A percentile compares a stretch with the other conserved stretches of the same genome.
Evolutionary conservation across 2,888 invertebrate genomes (phyloP).

Genomic region (Perdita meconis): DNA sequence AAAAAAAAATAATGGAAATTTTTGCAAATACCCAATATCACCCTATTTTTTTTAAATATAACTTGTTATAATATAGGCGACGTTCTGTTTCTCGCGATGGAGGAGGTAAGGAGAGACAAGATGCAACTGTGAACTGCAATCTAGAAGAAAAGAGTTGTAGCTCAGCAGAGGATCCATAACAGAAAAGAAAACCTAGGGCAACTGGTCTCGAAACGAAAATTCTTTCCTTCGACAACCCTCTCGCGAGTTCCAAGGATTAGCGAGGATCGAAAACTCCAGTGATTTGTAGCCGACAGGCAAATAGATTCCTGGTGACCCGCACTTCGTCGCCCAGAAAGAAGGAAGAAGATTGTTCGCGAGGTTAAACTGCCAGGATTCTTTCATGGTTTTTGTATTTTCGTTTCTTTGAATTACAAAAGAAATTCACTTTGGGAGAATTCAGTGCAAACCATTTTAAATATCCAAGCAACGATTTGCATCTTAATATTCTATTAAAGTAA

Average conservation of each 20-base stretch:
- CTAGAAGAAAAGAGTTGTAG: constrained; percentile 40
- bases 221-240: constrained; percentile 54
- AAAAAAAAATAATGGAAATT: no score
- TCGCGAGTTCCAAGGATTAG: constrained; percentile 60
- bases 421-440: background rate
- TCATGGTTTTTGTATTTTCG: background rate
- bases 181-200: constrained; percentile 56
- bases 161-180: constrained; percentile 33
- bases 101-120: no score
- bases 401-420: background rate
- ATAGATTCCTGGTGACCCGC: constrained; percentile 59
- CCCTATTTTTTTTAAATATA: no score
- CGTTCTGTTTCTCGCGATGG: no score
- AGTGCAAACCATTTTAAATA: no score
- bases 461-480: no score
- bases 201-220: constrained; percentile 50
- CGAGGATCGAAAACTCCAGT: constrained; percentile 68
- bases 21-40: no score
- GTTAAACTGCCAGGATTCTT: constrained; percentile 31
- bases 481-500: no score
- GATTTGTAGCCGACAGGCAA: constrained; percentile 68
- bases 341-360: constrained; percentile 43
- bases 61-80: no score
- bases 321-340: constrained; percentile 35
- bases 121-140: no score